Evolutionary conservation across 2,113 vertebrate species (phyloP), one percentile per base, ranked within the genome.

Genomic region (Centropus bengalensis): DNA sequence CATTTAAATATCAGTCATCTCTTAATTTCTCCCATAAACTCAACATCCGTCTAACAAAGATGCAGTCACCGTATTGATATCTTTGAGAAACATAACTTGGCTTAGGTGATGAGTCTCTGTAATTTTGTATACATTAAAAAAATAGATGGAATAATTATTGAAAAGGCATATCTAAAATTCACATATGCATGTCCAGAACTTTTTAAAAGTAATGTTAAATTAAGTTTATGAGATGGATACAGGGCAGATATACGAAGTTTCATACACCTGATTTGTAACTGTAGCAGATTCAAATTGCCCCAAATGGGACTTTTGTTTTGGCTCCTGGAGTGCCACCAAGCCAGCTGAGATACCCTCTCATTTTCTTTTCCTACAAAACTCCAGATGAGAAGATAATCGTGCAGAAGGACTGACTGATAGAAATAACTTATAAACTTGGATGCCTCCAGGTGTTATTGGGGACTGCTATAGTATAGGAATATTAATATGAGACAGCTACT

Each of bases 211-310:
- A 26, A 40, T 1, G 5, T 9, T 45, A 7, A 30, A 0, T 68
- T 17, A 26, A 23, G 3, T 76, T 90, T 51, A 38, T 22, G 6
- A 45, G 0, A 1, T 40, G 13, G 15, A 16, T 40, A n/a, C 1
- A 0, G 23, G 52, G 54, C 21, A 80, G 8, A 40, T 33, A n/a
- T 58, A 55, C 51, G 62, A 36, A 52, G 28, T 6, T 0, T 0
- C 4, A 15, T 49, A 32, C 21, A 40, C 28, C 12, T 47, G 36
- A 9, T 70, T 59, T 27, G 40, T 54, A 36, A n/a, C 8, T 3
- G 0, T 9, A 75, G 28, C 19, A 28, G 40, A 49, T 26, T 55
- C 40, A 14, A 85, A 76, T 44, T 55, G 17, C 8, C 56, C 44
- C 45, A 22, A 64, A 64, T 6, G 26, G 22, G 63, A 80, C 36